Percentiles rank a stretch among this genome's conserved stretches.
These are phyloP conservation scores for Gryllus bimaculatus DNA, from an alignment of 1,140 invertebrate species.

Conservation along the genomic window DNA sequence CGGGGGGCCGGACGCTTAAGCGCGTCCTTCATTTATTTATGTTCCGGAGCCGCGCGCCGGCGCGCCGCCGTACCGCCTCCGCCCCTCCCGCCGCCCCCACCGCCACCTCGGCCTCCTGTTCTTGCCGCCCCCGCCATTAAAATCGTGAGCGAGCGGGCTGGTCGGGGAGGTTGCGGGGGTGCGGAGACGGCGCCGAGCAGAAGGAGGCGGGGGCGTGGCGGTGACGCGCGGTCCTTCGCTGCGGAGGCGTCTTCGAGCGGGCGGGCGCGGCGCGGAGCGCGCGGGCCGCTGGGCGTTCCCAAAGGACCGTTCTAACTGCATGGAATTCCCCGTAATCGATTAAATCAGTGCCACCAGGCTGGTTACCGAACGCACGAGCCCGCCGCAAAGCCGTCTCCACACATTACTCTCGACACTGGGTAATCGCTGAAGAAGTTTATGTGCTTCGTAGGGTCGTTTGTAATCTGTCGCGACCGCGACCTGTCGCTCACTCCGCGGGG, in stretches of 20 bases:
- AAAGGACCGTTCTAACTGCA: neutral
- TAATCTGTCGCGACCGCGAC: neutral
- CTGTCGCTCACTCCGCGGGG: too few species aligned
- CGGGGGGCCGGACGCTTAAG: neutral
- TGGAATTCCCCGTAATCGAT: neutral
- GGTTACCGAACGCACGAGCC: neutral
- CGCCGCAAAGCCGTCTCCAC: neutral
- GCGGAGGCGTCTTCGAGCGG: neutral
- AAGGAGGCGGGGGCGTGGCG: neutral
- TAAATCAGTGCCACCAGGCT: neutral
- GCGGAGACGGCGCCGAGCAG: neutral
- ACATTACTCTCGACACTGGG: too few species aligned
- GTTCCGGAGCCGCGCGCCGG: neutral
- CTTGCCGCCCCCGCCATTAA: neutral
- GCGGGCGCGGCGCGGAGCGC: too few species aligned
- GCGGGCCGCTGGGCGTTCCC: neutral
- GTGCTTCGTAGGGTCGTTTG: neutral
- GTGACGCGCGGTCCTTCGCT: neutral
- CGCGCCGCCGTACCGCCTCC: too few species aligned
- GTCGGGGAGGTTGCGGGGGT: too few species aligned
- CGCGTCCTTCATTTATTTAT: neutral
- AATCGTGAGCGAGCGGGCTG: neutral
- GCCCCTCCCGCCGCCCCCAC: too few species aligned
- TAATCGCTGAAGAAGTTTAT: neutral
- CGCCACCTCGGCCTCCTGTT: too few species aligned